Evolutionary conservation across 2,888 invertebrate genomes (phyloP), one percentile per base, ranked within the genome.

Genomic region (Caenorhabditis wallacei): DNA sequence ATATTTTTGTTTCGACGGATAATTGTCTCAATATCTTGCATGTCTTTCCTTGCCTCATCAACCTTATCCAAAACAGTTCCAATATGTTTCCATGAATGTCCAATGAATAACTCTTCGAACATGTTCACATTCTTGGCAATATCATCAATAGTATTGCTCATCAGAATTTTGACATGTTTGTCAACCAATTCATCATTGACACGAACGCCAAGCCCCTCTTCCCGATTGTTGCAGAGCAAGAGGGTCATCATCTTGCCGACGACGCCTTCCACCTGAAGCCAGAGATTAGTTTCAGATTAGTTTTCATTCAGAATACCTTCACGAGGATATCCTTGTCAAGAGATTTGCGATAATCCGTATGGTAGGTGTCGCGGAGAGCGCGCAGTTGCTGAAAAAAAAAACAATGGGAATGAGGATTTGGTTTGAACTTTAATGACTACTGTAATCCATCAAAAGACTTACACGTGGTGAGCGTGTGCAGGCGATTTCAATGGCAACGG

Each of bases 401-500:
- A 16, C n/a, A n/a, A n/a, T n/a, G n/a, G n/a, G n/a, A n/a, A n/a
- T n/a, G n/a, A n/a, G 11, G 7, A 24, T 18, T 66, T n/a, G 11
- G 8, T 18, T 22, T 37, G 13, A 56, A 1, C 30, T 16, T 8
- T 57, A 57, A 18, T 16, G 20, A 59, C 40, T 30, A 30, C 30
- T 30, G 30, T 30, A 30, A 30, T 30, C 30, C 30, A 3, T 3
- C 8, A 5, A 8, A 30, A 3, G 24, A 0, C 85, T 64, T 71
- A 91, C 89, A 84, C 91, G 90, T 84, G 91, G 88, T 7, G 89
- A 87, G 46, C 89, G 87, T 18, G 91, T 92, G 72, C 91, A 88
- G 0, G 91, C 90, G 66, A 92, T 90, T 80, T 92, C 92, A 20
- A 92, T 91, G 13, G 92, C 90, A 24, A 90, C 86, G 2, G 88